Conservation (phyloP, 2,888 invertebrate species). For the Boloria euphrosyne region DNA sequence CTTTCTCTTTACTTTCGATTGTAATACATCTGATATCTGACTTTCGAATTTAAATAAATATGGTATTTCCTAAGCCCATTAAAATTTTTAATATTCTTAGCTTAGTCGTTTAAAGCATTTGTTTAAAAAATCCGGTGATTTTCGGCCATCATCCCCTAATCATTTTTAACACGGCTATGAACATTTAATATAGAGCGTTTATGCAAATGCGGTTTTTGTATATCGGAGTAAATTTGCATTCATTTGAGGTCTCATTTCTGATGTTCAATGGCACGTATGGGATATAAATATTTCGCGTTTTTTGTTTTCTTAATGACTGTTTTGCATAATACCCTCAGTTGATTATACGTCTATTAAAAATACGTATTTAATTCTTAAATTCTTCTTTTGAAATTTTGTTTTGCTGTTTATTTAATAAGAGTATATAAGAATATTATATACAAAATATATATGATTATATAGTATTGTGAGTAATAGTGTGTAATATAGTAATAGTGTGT, state of each 20-base stretch:
- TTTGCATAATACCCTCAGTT: constrained; percentile 61
- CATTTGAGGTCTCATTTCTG: constrained; percentile 65
- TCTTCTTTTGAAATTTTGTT: neutral
- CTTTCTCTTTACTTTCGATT: no score
- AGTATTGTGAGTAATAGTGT: no score
- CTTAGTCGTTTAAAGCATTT: no score
- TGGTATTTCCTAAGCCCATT: neutral
- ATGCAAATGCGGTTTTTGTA: constrained; percentile 61
- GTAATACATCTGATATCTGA: neutral
- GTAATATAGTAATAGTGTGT: no score
- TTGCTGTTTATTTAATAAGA: neutral
- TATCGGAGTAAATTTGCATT: constrained; percentile 63
- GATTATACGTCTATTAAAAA: constrained; percentile 13
- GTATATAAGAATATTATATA: no score
- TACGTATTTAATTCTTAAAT: neutral
- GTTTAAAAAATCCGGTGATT: constrained; percentile 3
- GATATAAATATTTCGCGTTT: constrained; percentile 68
- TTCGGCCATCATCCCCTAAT: constrained; percentile 44
- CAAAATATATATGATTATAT: no score
- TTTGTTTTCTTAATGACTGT: constrained; percentile 54
- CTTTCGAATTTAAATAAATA: no score
- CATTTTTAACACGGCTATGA: constrained; percentile 58
- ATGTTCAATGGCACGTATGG: constrained; percentile 70
- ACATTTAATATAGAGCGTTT: constrained; percentile 60
- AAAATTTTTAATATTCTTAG: neutral